These are phyloP conservation scores for Hirundo rustica DNA, from an alignment of 2,797 vertebrate species.

Conservation along the genomic window DNA sequence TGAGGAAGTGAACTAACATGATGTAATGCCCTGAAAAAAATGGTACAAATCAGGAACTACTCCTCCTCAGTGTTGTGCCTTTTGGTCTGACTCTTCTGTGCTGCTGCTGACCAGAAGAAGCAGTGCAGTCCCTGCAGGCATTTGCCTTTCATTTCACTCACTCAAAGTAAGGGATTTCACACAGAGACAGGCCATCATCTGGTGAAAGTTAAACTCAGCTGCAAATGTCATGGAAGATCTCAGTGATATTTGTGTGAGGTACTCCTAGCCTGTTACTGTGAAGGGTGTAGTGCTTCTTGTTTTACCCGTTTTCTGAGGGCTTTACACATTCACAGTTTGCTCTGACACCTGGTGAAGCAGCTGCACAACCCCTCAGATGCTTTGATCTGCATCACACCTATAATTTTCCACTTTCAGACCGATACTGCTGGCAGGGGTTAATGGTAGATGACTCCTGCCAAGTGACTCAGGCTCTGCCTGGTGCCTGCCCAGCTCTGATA, in stretches of 20 bases:
- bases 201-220: not conserved
- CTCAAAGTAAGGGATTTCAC: not conserved
- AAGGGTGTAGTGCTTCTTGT: not conserved
- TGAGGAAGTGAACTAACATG: not conserved
- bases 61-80: not conserved
- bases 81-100: not conserved
- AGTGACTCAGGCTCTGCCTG: not conserved
- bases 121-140: not conserved
- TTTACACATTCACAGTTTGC: not conserved
- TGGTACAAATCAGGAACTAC: not conserved
- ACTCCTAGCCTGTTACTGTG: not conserved
- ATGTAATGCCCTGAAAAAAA: not conserved
- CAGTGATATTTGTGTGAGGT: not conserved
- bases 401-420: not conserved
- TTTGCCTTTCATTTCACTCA: not conserved
- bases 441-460: not conserved
- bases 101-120: not conserved
- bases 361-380: not conserved
- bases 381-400: not conserved
- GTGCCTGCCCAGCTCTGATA: constrained; percentile 10
- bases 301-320: not conserved
- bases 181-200: not conserved
- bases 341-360: not conserved
- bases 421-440: not conserved
- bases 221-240: not conserved